Percentiles rank a stretch among this genome's conserved stretches.
Evolutionary conservation across 2,888 invertebrate species (phyloP).

Genomic region (Drosophila mettleri): DNA sequence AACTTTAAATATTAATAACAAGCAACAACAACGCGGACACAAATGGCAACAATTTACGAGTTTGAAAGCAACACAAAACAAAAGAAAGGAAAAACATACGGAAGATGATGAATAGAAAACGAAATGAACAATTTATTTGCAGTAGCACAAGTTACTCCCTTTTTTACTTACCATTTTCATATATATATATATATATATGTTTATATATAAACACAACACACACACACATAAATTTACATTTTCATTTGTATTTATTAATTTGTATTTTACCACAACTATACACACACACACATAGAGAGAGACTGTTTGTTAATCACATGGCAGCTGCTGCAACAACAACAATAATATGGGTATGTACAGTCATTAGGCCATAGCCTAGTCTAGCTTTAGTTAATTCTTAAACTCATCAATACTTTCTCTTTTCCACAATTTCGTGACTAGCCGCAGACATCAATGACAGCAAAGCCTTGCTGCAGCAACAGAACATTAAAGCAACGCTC

Average conservation of each 20-base stretch:
- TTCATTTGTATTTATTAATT: conserved; percentile 52
- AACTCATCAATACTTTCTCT: conserved; percentile 4
- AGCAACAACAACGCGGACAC: conserved; percentile 34
- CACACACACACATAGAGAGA: conserved; percentile 7
- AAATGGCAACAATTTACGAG: conserved; percentile 54
- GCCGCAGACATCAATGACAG: conserved; percentile 25
- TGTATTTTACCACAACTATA: conserved; percentile 34
- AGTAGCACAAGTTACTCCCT: conserved; percentile 42
- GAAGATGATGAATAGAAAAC: neutral
- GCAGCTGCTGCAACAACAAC: conserved; percentile 33
- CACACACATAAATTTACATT: conserved; percentile 17
- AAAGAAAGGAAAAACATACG: neutral
- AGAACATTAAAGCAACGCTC: conserved; percentile 23
- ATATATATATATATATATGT: conserved; percentile 10
- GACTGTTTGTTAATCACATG: conserved; percentile 20
- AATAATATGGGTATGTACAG: conserved; percentile 35
- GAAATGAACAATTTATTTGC: conserved; percentile 22
- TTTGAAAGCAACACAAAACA: conserved; percentile 18
- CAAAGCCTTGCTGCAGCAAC: conserved; percentile 25
- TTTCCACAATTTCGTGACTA: neutral
- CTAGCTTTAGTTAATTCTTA: neutral
- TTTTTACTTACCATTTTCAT: conserved; percentile 19
- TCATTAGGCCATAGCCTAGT: neutral
- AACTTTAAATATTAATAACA: conserved; percentile 18
- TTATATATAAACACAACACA: conserved; percentile 7